A percentile compares a stretch with the other conserved stretches of the same genome.
Conservation (phyloP, 2,888 invertebrate species). For the Tenodera sinensis region DNA sequence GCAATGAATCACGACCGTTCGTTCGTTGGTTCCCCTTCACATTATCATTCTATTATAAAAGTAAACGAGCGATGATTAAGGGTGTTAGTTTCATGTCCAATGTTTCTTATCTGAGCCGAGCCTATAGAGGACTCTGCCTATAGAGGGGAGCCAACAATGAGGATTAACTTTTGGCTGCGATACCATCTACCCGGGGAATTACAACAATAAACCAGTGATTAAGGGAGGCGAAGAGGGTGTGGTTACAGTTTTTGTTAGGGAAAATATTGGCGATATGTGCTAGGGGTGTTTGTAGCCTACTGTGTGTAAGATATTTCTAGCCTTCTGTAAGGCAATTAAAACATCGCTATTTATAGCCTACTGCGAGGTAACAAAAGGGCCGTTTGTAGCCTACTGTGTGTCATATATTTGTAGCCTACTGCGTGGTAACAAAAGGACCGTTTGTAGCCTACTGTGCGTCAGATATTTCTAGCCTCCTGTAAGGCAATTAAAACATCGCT, state of each 20-base stretch:
- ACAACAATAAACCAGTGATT: conserved; percentile 27
- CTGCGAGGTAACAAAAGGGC: no score
- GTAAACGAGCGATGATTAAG: conserved; percentile 17
- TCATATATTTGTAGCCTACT: no score
- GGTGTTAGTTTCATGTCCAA: conserved; percentile 20
- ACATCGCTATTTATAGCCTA: no score
- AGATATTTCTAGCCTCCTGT: no score
- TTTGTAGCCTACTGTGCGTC: no score
- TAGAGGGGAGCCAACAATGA: conserved; percentile 2
- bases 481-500: no score
- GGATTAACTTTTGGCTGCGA: conserved; percentile 11
- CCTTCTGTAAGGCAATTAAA: no score
- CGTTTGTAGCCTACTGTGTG: no score
- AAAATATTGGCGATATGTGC: neutral
- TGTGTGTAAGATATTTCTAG: no score
- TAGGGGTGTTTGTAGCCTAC: no score
- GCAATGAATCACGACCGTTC: neutral
- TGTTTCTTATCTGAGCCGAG: conserved; percentile 19
- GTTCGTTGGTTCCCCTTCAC: neutral
- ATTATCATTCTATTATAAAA: conserved; percentile 19
- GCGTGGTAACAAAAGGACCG: no score
- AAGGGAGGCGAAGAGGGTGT: neutral
- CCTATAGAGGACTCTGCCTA: conserved; percentile 10
- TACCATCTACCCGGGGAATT: conserved; percentile 17
- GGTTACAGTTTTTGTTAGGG: neutral